Base-by-base conservation (phyloP, 2,888 invertebrate genomes). In the Noctua janthina region DNA sequence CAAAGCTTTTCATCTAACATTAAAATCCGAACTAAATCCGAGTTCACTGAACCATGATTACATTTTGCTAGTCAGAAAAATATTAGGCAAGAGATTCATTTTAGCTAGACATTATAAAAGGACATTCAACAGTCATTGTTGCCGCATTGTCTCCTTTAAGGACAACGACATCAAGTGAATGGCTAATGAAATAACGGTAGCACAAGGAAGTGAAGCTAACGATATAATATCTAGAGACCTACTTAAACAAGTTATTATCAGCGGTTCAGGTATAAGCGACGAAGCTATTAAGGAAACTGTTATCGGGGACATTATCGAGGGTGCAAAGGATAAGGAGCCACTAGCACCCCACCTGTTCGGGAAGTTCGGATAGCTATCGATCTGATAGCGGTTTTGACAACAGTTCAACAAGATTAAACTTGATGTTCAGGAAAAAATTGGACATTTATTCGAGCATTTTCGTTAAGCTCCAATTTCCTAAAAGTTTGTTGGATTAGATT, bases 261-360 rank as follows among this genome's bases (percentile, higher is more conserved):
- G 85, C 81, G 86, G 87, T 89, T 88, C 83, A 90, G 87, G 91
- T 91, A 90, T 88, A 90, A 91, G 87, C 91, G 90, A 87, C 82
- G 77, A 81, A 76, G 90, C 86, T 91, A 91, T 92, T 92, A 92
- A 87, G 91, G 89, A 83, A 89, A 88, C 91, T 88, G 89, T 91
- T 92, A 92, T 92, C 92, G 84, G 82, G 76, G 81, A 87, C 83
- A 89, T 90, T 83, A 92, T 91, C 91, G 84, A 84, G 87, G 91
- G 82, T 86, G 85, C 84, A 83, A 88, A 79, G 87, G 87, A 91
- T 87, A 87, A 90, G 84, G 72, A 87, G 82, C 81, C 80, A 88
- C 88, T 88, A 83, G 86, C 83, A 78, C 87, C 81, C 84, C 87
- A 88, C 88, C 88, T 90, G 89, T 86, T 87, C 82, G 86, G 84